Conservation (phyloP, 2,797 vertebrate species). For the Syndactyla subalaris region DNA sequence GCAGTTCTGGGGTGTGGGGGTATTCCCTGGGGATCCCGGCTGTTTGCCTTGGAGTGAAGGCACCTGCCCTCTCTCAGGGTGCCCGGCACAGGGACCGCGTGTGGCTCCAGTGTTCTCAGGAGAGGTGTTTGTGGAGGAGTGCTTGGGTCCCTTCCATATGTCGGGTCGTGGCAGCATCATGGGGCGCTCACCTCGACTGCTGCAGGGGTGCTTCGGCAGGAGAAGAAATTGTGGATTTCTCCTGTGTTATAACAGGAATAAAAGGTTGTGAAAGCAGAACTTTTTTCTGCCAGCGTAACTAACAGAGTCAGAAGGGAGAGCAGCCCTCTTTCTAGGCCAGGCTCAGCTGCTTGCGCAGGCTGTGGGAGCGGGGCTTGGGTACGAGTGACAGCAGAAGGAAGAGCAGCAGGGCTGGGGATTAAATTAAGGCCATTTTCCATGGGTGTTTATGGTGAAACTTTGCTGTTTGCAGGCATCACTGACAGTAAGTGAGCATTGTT, state of each 20-base stretch:
- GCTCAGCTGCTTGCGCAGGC: background rate
- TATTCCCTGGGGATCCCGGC: background rate
- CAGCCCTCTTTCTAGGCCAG: constrained; percentile 3
- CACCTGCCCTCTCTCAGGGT: background rate
- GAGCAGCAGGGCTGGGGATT: background rate
- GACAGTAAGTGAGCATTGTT: background rate
- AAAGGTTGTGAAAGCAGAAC: background rate
- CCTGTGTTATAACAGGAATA: background rate
- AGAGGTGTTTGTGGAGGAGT: background rate
- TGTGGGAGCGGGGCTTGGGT: background rate
- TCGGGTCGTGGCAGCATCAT: accelerated
- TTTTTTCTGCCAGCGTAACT: background rate
- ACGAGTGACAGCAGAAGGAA: background rate
- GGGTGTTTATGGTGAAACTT: background rate
- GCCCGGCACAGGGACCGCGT: accelerated
- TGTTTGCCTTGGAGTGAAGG: background rate
- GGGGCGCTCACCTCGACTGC: accelerated
- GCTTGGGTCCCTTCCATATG: accelerated
- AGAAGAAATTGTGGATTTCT: background rate
- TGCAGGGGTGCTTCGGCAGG: background rate
- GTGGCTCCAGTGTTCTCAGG: accelerated
- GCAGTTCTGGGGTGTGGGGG: accelerated
- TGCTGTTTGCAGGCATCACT: background rate
- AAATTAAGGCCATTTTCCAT: background rate
- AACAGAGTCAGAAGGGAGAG: background rate